Evolutionary conservation across 2,113 vertebrate species (phyloP), one percentile per base, ranked within the genome.

Genomic region (Passerina amoena): DNA sequence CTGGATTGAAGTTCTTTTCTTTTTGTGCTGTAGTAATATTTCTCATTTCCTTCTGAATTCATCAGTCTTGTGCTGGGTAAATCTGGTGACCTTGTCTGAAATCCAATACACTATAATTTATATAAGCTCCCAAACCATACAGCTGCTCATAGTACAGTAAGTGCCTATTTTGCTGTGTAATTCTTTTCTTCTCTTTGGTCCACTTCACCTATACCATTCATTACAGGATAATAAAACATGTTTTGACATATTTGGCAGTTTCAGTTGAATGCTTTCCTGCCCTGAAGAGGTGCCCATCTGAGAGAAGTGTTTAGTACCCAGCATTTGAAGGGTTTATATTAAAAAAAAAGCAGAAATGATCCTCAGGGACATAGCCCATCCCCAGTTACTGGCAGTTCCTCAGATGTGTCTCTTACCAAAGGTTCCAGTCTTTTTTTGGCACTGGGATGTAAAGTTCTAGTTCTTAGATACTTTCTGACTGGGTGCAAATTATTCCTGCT

Each of bases 41-140:
- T 91, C 57, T 88, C 31, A 68, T 96, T 95, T 91, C 73, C n/a
- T 88, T 89, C 54, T 85, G 61, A 96, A 94, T 92, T 96, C 37
- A 35, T 57, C 33, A 27, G 61, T 61, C 53, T 45, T 90, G 50
- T 79, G 14, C 35, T 68, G 60, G 45, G 73, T 64, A 85, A 68
- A 87, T 87, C 73, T 50, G 38, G 53, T 79, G 70, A 70, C 81
- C 84, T 79, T 80, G 57, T 61, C 73, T 91, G 73, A 82, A 89
- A 82, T 59, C n/a, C 57, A 80, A 35, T 30, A 60, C 0, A 1
- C 33, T 65, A 18, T 38, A 64, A 89, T 92, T 91, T 89, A 64
- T 70, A 68, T 64, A 57, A 88, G n/a, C 40, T 89, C 15, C 33
- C 28, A 33, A 76, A 27, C 57, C 35, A 12, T 54, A 91, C 3